These are phyloP conservation scores for Zoroaster sp. DNA, from an alignment of 53 echinoderm and acorn worm species.

Conservation along the genomic window DNA sequence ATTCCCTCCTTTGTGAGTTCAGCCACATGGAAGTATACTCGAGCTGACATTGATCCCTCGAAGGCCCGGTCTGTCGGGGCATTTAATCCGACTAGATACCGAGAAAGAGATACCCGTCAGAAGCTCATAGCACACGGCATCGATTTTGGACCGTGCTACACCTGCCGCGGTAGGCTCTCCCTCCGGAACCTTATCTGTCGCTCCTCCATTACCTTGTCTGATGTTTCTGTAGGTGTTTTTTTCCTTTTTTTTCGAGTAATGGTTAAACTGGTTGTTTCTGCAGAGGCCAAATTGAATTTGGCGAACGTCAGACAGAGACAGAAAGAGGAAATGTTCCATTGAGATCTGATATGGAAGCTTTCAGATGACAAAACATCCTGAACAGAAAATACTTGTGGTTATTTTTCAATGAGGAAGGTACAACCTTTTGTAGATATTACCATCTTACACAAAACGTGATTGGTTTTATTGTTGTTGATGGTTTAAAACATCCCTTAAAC, in stretches of 20 bases:
- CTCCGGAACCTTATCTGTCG: neutral
- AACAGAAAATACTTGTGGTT: too few relatives aligned
- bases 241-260: slow-evolving; percentile 34
- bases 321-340: too few relatives aligned
- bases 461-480: too few relatives aligned
- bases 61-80: neutral
- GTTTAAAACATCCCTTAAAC: too few relatives aligned
- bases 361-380: too few relatives aligned
- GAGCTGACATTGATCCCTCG: neutral
- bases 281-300: too few relatives aligned
- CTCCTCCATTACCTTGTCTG: neutral
- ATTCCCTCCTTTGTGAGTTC: slow-evolving; percentile 9
- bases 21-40: neutral
- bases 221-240: neutral
- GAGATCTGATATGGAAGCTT: too few relatives aligned
- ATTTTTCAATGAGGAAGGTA: too few relatives aligned
- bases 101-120: neutral
- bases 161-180: neutral
- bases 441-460: too few relatives aligned
- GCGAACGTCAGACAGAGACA: too few relatives aligned
- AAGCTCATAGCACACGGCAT: neutral
- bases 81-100: neutral
- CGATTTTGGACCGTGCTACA: slow-evolving; percentile 15
- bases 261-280: neutral
- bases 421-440: too few relatives aligned